phyloP scores from a whole-genome alignment of 2,888 invertebrate species.

The Ptilodon capucinus region DNA sequence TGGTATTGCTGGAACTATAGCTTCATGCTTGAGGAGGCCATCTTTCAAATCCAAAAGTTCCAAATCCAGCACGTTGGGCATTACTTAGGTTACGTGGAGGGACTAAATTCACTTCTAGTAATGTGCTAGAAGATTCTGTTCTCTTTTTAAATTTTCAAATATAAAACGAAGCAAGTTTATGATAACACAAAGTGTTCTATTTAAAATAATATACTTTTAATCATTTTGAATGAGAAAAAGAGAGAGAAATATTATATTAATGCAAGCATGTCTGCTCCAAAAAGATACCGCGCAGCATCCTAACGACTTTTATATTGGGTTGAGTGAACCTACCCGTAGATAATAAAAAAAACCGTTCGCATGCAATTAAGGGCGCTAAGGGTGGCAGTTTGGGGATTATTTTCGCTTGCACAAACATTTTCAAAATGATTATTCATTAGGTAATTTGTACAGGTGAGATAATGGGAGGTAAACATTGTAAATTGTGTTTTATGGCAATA shows the following conservation, averaged over 20 bases:
- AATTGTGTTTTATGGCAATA: background rate
- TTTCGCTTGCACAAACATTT: constrained; percentile 30
- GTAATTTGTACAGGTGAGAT: background rate
- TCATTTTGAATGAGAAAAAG: background rate
- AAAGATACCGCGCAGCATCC: constrained; percentile 24
- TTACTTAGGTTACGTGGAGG: no score
- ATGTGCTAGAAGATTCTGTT: background rate
- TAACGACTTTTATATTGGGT: constrained; percentile 40
- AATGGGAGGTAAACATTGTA: background rate
- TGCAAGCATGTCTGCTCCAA: constrained; percentile 21
- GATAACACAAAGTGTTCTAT: background rate
- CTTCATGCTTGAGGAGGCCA: no score
- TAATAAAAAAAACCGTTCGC: constrained; percentile 30
- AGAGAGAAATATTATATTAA: background rate
- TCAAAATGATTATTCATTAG: constrained; percentile 33
- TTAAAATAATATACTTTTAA: background rate
- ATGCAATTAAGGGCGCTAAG: constrained; percentile 38
- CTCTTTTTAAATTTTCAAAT: background rate
- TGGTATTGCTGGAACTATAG: no score
- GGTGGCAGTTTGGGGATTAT: constrained; percentile 35
- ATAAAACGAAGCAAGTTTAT: no score
- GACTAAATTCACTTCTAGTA: no score
- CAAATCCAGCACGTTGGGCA: no score
- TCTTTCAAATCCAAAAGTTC: no score
- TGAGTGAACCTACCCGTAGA: constrained; percentile 32